A percentile compares a stretch with the other conserved stretches of the same genome.
Evolutionary conservation across 1,140 invertebrate species (phyloP).

Genomic region (Macrosteles quadrilineatus): DNA sequence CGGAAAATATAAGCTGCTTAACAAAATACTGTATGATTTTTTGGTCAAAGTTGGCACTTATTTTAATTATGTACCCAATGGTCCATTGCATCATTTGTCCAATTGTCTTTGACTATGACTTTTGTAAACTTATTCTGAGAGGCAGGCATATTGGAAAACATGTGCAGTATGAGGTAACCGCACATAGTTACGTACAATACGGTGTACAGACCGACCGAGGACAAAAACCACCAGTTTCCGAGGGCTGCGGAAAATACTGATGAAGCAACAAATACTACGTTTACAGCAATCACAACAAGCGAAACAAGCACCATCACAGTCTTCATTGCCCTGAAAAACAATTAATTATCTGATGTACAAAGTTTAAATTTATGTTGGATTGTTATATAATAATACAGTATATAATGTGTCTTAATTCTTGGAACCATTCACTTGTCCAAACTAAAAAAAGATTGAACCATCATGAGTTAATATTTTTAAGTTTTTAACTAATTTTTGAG

Average conservation of each 20-base stretch:
- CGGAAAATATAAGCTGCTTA: too few relatives aligned
- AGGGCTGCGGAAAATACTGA: background rate
- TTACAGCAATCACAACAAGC: slow-evolving; percentile 74
- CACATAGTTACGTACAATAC: slow-evolving; percentile 30
- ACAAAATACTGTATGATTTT: too few relatives aligned
- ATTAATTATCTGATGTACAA: too few relatives aligned
- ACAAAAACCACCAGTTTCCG: background rate
- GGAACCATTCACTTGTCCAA: too few relatives aligned
- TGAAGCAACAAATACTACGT: slow-evolving; percentile 72
- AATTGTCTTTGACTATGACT: background rate
- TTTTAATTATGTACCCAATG: too few relatives aligned
- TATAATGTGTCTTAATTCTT: too few relatives aligned
- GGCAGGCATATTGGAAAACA: slow-evolving; percentile 27
- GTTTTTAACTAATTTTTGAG: too few relatives aligned
- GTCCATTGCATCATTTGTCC: background rate
- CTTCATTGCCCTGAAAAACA: slow-evolving; percentile 66
- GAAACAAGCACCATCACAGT: slow-evolving; percentile 66
- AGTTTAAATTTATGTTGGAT: too few relatives aligned
- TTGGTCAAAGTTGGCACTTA: too few relatives aligned
- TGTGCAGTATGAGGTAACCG: slow-evolving; percentile 33
- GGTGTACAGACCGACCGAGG: slow-evolving; percentile 6
- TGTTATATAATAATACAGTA: too few relatives aligned
- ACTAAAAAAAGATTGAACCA: too few relatives aligned
- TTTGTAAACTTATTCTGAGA: slow-evolving; percentile 13
- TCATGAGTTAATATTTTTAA: too few relatives aligned